These are phyloP conservation scores for Psophia crepitans DNA, from an alignment of 2,113 vertebrate species.

Conservation along the genomic window DNA sequence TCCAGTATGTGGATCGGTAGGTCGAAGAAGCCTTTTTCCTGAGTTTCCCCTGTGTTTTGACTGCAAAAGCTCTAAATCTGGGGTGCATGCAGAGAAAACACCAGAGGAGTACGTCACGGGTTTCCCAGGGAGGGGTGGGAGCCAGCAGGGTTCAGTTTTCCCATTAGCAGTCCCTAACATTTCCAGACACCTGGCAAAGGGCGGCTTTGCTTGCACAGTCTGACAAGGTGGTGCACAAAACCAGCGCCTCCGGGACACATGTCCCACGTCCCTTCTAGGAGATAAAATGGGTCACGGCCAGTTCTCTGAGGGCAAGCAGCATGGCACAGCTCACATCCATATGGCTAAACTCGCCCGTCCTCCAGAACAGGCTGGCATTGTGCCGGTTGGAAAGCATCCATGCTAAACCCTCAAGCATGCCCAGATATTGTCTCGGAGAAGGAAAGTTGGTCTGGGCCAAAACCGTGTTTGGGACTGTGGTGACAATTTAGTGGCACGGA, in stretches of 20 bases:
- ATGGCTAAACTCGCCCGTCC: neutral
- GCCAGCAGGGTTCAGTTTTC: neutral
- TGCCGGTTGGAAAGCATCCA: neutral
- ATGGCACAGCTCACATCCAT: constrained; percentile 33
- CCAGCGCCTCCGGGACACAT: neutral
- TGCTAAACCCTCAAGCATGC: neutral
- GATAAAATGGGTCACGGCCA: constrained; percentile 41
- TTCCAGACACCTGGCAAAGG: neutral
- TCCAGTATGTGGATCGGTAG: neutral
- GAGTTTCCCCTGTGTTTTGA: neutral
- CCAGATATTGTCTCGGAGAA: neutral
- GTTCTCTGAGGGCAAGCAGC: constrained; percentile 49
- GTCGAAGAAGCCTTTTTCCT: neutral
- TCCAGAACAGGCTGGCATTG: neutral
- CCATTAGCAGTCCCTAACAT: neutral
- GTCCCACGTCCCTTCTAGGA: neutral
- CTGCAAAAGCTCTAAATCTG: neutral
- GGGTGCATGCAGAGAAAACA: neutral
- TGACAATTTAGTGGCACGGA: neutral
- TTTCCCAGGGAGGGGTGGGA: neutral
- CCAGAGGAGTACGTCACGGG: accelerated
- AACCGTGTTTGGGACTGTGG: neutral
- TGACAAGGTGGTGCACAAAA: neutral
- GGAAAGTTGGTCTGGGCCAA: neutral
- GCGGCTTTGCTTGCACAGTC: neutral